Base-by-base conservation (phyloP, 2,797 vertebrate genomes). In the Sebastolobus altivelis region DNA sequence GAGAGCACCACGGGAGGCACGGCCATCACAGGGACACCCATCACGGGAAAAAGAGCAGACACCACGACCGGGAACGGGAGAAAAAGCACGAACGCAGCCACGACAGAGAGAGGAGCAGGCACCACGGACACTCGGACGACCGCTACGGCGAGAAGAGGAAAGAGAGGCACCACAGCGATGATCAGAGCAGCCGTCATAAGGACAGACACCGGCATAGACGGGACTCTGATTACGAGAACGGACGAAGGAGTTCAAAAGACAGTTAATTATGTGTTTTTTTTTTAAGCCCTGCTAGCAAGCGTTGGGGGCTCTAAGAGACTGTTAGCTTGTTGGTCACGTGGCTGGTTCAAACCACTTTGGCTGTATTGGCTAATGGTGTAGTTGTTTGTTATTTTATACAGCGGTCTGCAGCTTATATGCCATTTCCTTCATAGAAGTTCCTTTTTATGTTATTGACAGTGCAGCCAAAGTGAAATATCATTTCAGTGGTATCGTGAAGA, bases 11-110 rank as follows among this genome's bases (percentile, higher is more conserved):
- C 0, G 94, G 96, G 52, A 94, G 95, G 75, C 96, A 97, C 70
- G 90, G 97, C 70, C 95, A 97, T 91, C 96, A 97, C 91, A 96
- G 95, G 79, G 97, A 98, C 70, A 93, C 96, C 1, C 96, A 97
- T 79, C 96, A 97, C 20, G 93, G 95, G 76, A 98, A 96, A 88
- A 98, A 97, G 90, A 97, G 96, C 84, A 93, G 96, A 35, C 92
- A 96, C 69, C 96, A 97, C 2, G 97, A 97, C 60, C 95, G 93
- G 65, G 96, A 95, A 80, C 92, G 95, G 84, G 97, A 97, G 38
- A 94, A 89, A 56, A 97, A 91, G 93, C 72, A 89, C 0, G 90
- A 93, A 0, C 91, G 89, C 35, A 67, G 80, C 87, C 18, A 88
- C 0, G 93, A 94, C 94, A 87, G 94, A 88, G 93, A 94, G 87